phyloP scores from a whole-genome alignment of 2,888 invertebrate species.

The Clusia tigrina region DNA sequence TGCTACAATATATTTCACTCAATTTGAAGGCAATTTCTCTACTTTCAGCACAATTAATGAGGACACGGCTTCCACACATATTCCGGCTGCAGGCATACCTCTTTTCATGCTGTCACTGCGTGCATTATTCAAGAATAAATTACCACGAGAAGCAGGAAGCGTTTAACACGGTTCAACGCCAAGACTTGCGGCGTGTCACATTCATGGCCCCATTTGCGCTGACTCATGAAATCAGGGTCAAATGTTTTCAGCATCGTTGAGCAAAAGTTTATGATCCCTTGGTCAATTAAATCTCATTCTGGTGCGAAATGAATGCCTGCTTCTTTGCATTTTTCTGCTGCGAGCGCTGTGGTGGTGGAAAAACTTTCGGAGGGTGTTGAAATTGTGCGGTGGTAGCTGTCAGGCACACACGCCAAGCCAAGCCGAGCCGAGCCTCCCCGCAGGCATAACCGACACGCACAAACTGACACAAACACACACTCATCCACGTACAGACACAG shows the following conservation, averaged over 20 bases:
- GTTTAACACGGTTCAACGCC: slow-evolving; percentile 29
- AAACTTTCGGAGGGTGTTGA: slow-evolving; percentile 1
- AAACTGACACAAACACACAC: background rate
- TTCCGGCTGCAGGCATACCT: no score
- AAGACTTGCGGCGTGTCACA: slow-evolving; percentile 8
- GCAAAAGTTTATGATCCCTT: slow-evolving; percentile 60
- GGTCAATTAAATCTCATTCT: slow-evolving; percentile 60
- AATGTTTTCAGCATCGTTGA: slow-evolving; percentile 60
- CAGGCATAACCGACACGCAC: no score
- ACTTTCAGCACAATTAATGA: no score
- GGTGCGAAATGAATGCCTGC: background rate
- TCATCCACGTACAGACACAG: background rate
- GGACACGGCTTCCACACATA: no score
- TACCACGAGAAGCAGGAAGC: slow-evolving; percentile 19
- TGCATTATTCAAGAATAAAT: no score
- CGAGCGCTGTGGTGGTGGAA: background rate
- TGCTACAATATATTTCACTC: no score
- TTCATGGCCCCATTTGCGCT: slow-evolving; percentile 41
- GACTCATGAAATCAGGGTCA: slow-evolving; percentile 61
- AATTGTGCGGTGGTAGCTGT: background rate
- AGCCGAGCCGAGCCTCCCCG: background rate
- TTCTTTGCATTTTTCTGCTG: background rate
- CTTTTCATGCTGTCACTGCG: no score
- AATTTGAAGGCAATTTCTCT: no score
- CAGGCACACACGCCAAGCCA: slow-evolving; percentile 35